Percentiles rank a stretch among this genome's conserved stretches.
phyloP scores from a whole-genome alignment of 2,888 invertebrate species.

The Drosophila phalerata region DNA sequence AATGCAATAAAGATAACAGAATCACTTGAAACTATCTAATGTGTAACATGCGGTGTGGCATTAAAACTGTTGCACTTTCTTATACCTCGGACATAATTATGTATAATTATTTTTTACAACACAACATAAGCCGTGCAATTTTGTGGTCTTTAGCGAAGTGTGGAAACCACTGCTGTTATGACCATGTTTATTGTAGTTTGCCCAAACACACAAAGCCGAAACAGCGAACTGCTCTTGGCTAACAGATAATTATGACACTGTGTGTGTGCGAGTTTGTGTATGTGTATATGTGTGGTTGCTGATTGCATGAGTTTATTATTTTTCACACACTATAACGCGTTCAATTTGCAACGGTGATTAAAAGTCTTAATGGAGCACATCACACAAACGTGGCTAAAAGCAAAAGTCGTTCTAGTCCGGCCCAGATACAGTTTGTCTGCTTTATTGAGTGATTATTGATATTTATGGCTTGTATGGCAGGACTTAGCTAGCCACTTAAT shows the following conservation, averaged over 20 bases:
- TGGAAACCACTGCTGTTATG: conserved; percentile 36
- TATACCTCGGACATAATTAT: conserved; percentile 28
- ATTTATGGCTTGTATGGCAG: conserved; percentile 59
- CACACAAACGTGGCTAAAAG: conserved; percentile 35
- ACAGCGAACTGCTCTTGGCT: conserved; percentile 16
- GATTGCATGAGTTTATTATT: conserved; percentile 59
- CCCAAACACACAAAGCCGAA: conserved; percentile 2
- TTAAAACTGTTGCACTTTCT: conserved; percentile 25
- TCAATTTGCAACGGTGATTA: conserved; percentile 61
- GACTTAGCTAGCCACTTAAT: conserved; percentile 57
- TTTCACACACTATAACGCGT: conserved; percentile 52
- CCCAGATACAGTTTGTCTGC: conserved; percentile 4
- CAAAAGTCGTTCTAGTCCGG: not conserved
- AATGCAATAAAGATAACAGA: too few species aligned
- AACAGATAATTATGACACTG: conserved; percentile 21
- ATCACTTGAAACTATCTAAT: not conserved
- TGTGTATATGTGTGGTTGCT: conserved; percentile 16
- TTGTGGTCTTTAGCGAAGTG: conserved; percentile 48
- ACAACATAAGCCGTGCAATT: conserved; percentile 45
- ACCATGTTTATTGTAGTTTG: conserved; percentile 27
- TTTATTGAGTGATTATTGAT: conserved; percentile 72
- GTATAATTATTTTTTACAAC: conserved; percentile 50
- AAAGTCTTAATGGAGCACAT: conserved; percentile 56
- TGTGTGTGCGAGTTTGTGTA: conserved; percentile 5
- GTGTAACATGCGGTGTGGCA: conserved; percentile 1